A percentile compares a stretch with the other conserved stretches of the same genome.
phyloP scores from a whole-genome alignment of 2,888 invertebrate genomes.

The Drosophila gaucha region DNA sequence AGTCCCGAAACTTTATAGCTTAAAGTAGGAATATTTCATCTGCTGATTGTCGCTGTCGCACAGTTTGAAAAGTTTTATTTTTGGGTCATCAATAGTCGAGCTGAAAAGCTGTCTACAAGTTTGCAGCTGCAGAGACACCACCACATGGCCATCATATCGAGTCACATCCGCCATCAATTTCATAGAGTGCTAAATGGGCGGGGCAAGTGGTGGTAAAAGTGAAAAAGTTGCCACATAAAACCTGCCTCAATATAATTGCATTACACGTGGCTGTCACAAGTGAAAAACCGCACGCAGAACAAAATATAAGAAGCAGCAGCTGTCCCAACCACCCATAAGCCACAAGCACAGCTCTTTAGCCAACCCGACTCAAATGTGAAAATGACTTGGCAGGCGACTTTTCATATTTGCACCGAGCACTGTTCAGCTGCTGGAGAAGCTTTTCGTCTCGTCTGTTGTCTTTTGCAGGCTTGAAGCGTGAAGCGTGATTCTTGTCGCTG shows the following conservation, averaged over 20 bases:
- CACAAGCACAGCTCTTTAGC: conserved; percentile 32
- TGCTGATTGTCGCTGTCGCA: conserved; percentile 11
- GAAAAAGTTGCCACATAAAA: conserved; percentile 63
- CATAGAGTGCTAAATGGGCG: conserved; percentile 40
- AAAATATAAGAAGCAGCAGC: conserved; percentile 26
- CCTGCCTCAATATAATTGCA: conserved; percentile 77
- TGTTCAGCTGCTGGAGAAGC: not conserved
- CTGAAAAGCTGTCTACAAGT: conserved; percentile 29
- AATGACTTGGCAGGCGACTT: conserved; percentile 67
- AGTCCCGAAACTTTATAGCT: not conserved
- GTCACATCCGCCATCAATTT: conserved; percentile 46
- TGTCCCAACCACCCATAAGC: conserved; percentile 42
- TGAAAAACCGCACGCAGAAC: conserved; percentile 46
- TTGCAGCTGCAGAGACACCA: conserved; percentile 4
- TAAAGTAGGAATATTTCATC: conserved; percentile 9
- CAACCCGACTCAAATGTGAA: conserved; percentile 58
- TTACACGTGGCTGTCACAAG: conserved; percentile 71
- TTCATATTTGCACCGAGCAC: conserved; percentile 65
- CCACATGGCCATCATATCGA: conserved; percentile 27
- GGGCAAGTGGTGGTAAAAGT: conserved; percentile 17
- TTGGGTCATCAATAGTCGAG: conserved; percentile 40
- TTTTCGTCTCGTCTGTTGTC: conserved; percentile 1
- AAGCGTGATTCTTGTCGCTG: conserved; percentile 20
- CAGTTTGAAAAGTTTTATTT: conserved; percentile 21
- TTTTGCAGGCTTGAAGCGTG: conserved; percentile 26